Percentiles rank a stretch among this genome's conserved stretches.
These are phyloP conservation scores for Eonycteris spelaea DNA, from an alignment of 2,113 vertebrate species.

Conservation along the genomic window DNA sequence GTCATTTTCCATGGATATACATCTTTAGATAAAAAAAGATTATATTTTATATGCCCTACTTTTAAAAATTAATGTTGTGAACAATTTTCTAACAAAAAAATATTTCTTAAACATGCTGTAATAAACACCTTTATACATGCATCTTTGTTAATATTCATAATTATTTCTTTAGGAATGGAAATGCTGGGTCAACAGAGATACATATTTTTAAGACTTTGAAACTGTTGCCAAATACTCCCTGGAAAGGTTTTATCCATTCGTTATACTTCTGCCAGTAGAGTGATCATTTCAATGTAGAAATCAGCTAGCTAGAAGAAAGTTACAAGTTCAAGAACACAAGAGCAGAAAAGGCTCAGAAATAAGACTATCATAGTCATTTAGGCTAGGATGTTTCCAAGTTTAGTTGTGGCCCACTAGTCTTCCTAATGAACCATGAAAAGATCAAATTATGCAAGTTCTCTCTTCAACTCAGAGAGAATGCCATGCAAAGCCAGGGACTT, in stretches of 20 bases:
- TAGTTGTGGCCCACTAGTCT: neutral
- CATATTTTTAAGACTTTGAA: conserved; percentile 22
- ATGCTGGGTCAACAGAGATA: neutral
- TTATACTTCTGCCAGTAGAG: neutral
- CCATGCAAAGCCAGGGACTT: neutral
- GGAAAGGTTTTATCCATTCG: neutral
- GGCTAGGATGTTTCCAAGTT: neutral
- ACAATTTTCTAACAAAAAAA: conserved; percentile 10
- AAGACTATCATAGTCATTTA: neutral
- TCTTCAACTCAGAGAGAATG: conserved; percentile 11
- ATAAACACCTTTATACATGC: conserved; percentile 1
- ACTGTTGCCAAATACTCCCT: neutral
- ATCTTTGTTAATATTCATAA: neutral
- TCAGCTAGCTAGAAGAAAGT: neutral
- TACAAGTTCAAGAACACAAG: neutral
- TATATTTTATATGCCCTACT: neutral
- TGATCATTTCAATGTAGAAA: conserved; percentile 2
- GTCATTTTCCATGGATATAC: neutral
- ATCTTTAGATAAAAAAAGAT: neutral
- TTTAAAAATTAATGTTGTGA: neutral
- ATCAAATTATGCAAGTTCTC: neutral
- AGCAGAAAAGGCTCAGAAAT: neutral
- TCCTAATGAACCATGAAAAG: neutral
- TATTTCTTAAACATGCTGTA: neutral
- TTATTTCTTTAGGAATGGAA: neutral